A percentile compares a stretch with the other conserved stretches of the same genome.
Conservation (phyloP, 1,140 invertebrate genomes). For the Trichonephila inaurata region DNA sequence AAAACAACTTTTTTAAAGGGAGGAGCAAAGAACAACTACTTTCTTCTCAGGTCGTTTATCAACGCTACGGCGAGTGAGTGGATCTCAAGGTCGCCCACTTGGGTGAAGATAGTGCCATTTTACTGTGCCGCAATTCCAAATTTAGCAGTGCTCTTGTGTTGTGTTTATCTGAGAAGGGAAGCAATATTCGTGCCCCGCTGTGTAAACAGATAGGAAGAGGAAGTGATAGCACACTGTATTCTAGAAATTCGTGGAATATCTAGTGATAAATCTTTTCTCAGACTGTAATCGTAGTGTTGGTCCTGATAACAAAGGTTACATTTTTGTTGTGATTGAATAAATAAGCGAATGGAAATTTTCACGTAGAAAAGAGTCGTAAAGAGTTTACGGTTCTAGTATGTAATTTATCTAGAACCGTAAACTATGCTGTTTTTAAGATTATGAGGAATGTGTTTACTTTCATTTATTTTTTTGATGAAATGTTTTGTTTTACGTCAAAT, state of each 20-base stretch:
- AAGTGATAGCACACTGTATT: neutral
- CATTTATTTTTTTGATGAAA: too few species aligned
- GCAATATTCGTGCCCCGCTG: neutral
- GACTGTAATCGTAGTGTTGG: neutral
- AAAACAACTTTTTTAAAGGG: neutral
- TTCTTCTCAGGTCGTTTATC: neutral
- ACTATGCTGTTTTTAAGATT: too few species aligned
- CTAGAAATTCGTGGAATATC: neutral
- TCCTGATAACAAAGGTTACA: neutral
- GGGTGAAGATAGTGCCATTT: neutral
- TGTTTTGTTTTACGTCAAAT: too few species aligned
- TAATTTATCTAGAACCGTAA: too few species aligned
- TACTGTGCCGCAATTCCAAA: constrained; percentile 10
- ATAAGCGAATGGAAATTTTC: too few species aligned
- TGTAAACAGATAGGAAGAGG: constrained; percentile 15
- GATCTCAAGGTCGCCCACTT: constrained; percentile 29
- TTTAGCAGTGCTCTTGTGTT: constrained; percentile 5
- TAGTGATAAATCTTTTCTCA: neutral
- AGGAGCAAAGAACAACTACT: constrained; percentile 24
- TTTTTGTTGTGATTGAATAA: too few species aligned
- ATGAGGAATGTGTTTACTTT: too few species aligned
- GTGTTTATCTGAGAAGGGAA: constrained; percentile 22
- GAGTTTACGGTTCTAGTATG: too few species aligned
- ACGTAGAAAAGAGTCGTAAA: too few species aligned
- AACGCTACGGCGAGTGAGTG: neutral